Base-by-base conservation (phyloP, 2,113 vertebrate species). In the Strix aluco region DNA sequence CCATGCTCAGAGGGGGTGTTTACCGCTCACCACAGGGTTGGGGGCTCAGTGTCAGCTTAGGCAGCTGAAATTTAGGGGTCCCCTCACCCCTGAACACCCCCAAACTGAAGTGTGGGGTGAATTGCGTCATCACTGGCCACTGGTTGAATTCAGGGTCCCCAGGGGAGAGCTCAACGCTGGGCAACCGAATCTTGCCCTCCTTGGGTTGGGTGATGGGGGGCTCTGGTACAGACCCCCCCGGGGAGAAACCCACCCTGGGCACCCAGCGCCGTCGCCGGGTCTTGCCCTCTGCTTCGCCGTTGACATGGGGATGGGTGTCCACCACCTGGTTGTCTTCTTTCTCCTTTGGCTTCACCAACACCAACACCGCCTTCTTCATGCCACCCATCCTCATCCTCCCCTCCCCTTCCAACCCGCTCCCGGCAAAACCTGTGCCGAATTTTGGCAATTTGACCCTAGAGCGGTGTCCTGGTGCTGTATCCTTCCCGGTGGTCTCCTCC, bases 381-480 rank as follows among this genome's bases (percentile, higher is more conserved):
- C 98, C 97, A 47, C 98, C 98, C 82, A 97, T 97, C 94, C 94
- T 98, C 27, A 96, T 13, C 23, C 67, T 83, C 38, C 30, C 67
- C 9, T 95, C 88, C 3, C 93, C 96, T 26, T 96, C 97, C 18
- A 74, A 88, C 13, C 98, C 95, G 10, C 94, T 97, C 46, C 97
- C 97, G 11, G 98, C 98, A 77, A 98, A 93, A 34, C 95, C 96
- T 15, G 99, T 84, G 17, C 98, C 98, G 70, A 99, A 98, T 58
- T 98, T 98, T 7, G 98, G 98, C 72, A 99, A 95, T 97, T 98
- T 98, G 47, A 98, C 96, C 95, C 98, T 98, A 32, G 97, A 91
- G 16, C 58, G 96, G 47, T 88, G 95, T 49, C 97, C 96, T 0
- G 77, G 32, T 70, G 27, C 47, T 10, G 1, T 11, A 22, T 70